A percentile compares a stretch with the other conserved stretches of the same genome.
Evolutionary conservation across 2,888 invertebrate species (phyloP).

Genomic region (Drosophila barbarae): DNA sequence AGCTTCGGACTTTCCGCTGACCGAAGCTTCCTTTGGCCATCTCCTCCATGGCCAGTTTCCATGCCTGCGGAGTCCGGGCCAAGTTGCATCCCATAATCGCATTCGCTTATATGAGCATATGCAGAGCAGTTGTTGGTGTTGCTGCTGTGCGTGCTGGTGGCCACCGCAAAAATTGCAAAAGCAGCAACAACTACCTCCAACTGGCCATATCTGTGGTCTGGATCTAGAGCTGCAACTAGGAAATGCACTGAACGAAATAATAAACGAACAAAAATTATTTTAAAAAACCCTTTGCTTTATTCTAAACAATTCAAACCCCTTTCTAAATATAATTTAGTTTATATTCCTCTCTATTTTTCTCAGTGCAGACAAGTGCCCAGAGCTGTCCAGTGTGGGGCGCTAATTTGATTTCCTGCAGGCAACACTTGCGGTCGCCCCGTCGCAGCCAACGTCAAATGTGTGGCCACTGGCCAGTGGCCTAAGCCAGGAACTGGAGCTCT

Average conservation of each 20-base stretch:
- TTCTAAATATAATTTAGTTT: background rate
- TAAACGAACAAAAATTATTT: background rate
- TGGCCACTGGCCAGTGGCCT: conserved; percentile 40
- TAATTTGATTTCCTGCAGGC: conserved; percentile 73
- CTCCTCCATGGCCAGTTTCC: conserved; percentile 15
- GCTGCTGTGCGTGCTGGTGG: conserved; percentile 52
- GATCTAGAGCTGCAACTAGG: conserved; percentile 40
- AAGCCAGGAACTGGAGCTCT: conserved; percentile 20
- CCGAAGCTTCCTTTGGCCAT: conserved; percentile 25
- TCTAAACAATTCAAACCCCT: background rate
- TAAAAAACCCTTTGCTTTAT: background rate
- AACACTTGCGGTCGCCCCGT: conserved; percentile 67
- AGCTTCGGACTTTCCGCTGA: conserved; percentile 28
- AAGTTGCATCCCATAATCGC: conserved; percentile 38
- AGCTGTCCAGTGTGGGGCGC: conserved; percentile 56
- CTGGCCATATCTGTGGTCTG: conserved; percentile 32
- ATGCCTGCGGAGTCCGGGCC: conserved; percentile 12
- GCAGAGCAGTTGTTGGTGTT: conserved; percentile 34
- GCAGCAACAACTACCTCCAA: conserved; percentile 34
- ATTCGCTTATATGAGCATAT: conserved; percentile 41
- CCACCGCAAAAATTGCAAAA: conserved; percentile 40
- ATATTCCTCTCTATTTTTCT: background rate
- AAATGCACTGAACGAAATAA: background rate
- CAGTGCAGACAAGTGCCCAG: conserved; percentile 14
- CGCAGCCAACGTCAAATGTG: conserved; percentile 27